These are phyloP conservation scores for Odontocerum albicorne DNA, from an alignment of 2,888 invertebrate genomes.

Conservation along the genomic window DNA sequence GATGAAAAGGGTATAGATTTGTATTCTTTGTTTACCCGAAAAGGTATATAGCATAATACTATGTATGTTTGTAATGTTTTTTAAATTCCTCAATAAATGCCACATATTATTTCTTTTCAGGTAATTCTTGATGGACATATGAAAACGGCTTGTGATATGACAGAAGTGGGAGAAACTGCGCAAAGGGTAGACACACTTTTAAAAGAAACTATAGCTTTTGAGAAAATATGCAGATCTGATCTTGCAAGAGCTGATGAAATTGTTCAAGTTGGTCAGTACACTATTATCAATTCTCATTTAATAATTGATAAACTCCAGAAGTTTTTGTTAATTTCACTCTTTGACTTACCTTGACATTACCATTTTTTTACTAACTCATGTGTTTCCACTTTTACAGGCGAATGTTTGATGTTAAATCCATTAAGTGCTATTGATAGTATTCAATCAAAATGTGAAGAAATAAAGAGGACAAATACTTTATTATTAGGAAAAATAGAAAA, in stretches of 20 bases:
- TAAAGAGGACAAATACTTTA: conserved; percentile 83
- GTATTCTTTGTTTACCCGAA: too few species aligned
- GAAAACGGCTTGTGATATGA: conserved; percentile 80
- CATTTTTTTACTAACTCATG: conserved; percentile 6
- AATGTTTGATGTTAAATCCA: conserved; percentile 79
- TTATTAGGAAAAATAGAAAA: conserved; percentile 73
- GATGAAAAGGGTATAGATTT: too few species aligned
- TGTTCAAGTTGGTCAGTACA: conserved; percentile 61
- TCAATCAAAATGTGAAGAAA: conserved; percentile 92
- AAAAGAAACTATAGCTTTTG: conserved; percentile 75
- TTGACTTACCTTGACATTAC: neutral
- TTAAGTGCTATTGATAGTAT: conserved; percentile 90
- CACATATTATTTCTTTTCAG: conserved; percentile 46
- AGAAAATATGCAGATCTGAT: conserved; percentile 78
- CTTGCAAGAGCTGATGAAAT: conserved; percentile 82
- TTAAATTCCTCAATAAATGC: too few species aligned
- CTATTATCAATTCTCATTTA: neutral
- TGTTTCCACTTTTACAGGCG: conserved; percentile 62
- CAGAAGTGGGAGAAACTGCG: conserved; percentile 88
- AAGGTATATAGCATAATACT: too few species aligned
- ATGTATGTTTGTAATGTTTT: too few species aligned
- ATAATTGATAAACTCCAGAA: neutral
- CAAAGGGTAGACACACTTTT: conserved; percentile 76
- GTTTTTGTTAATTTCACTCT: neutral
- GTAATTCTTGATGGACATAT: conserved; percentile 76